Evolutionary conservation across 2,797 vertebrate genomes (phyloP), one percentile per base, ranked within the genome.

Genomic region (Leptatherina wallacei): DNA sequence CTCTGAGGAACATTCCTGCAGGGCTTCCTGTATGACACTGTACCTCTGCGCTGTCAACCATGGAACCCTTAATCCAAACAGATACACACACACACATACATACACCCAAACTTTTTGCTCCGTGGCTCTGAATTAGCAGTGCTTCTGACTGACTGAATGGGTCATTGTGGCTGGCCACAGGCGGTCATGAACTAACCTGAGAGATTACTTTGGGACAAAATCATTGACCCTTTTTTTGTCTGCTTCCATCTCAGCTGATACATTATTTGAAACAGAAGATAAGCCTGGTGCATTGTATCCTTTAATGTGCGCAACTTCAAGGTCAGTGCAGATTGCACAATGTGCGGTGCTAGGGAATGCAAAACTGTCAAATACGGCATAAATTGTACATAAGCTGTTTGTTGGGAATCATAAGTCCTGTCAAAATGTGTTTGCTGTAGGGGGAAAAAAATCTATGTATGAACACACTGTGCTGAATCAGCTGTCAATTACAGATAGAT

Each of bases 1-100:
- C 78, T 91, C 94, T 77, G 90, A 93, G 91, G 94, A 95, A 96
- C 91, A 93, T 97, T 96, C 95, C 93, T 75, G 88, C 88, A 83
- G 87, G 88, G 84, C 85, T 85, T 88, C 80, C 79, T 80, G 82
- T 91, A 93, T 93, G 93, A 96, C 93, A 95, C 92, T 94, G 88
- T 76, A 85, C 88, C 71, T 83, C 87, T 80, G 88, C 65, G 78
- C 84, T 89, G 90, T 91, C 88, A 83, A 89, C 77, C 75, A 12
- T 22, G 24, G 71, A 87, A 77, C 73, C 88, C 89, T 91, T 92
- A 82, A 92, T 91, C 89, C 88, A 69, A 76, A 80, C 77, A 80
- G 72, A 86, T 72, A 65, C 65, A 79, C 82, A 75, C 83, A 73
- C 60, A 79, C 75, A 75, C 58, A 66, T 70, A 82, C 67, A 72